Conservation (phyloP, 2,797 vertebrate genomes). For the Parauchenoglanis ngamensis region DNA sequence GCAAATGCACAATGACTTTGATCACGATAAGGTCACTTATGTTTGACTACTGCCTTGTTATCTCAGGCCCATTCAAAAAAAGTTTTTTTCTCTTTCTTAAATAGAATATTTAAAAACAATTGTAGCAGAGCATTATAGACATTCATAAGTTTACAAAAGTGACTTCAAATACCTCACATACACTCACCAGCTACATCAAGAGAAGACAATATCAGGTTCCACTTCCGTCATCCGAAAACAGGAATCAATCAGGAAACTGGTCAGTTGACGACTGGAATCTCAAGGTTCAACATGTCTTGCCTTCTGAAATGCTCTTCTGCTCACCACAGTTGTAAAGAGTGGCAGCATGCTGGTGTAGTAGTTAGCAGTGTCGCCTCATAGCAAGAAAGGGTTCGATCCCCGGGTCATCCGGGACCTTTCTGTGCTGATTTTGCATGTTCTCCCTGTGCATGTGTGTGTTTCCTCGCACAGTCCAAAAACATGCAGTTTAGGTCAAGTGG, state of each 20-base stretch:
- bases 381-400: too few relatives aligned
- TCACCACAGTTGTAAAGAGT: background rate
- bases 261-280: background rate
- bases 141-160: background rate
- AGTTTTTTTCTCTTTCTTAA: background rate
- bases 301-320: background rate
- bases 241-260: background rate
- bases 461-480: too few relatives aligned
- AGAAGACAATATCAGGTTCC: too few relatives aligned
- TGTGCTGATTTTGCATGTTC: background rate
- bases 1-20: background rate
- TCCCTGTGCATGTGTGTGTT: background rate
- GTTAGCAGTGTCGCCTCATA: too few relatives aligned
- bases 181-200: too few relatives aligned
- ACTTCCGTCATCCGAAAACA: background rate
- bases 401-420: too few relatives aligned
- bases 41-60: background rate
- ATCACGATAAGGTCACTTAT: background rate
- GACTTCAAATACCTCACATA: background rate
- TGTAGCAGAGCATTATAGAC: background rate
- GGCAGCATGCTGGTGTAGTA: too few relatives aligned
- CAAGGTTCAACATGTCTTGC: background rate
- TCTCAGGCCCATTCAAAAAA: background rate
- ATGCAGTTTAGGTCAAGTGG: too few relatives aligned
- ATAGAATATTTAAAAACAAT: background rate